phyloP scores from a whole-genome alignment of 92 coral and sea anemone genomes.

The Isaurus tuberculatus region DNA sequence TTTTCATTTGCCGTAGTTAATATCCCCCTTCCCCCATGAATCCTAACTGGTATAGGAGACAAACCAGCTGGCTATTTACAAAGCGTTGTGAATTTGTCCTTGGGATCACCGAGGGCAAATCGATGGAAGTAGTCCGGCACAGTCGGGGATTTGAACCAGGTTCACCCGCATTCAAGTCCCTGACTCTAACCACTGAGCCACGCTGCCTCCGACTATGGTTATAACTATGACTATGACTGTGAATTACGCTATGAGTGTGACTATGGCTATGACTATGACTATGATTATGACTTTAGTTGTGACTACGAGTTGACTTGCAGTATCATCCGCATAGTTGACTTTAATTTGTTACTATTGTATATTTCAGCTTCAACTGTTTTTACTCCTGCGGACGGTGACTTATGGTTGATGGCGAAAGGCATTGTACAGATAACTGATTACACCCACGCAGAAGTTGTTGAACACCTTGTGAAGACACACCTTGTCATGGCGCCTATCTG shows the following conservation, averaged over 20 bases:
- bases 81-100: no score
- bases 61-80: no score
- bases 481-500: constrained; percentile 78
- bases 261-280: neutral
- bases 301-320: neutral
- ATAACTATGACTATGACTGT: neutral
- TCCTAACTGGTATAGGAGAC: no score
- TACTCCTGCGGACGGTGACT: constrained; percentile 77
- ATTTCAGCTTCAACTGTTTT: constrained; percentile 68
- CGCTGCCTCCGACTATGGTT: no score
- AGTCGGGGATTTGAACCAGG: no score
- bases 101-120: no score
- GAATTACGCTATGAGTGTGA: neutral
- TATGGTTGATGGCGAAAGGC: constrained; percentile 79
- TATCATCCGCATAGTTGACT: neutral
- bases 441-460: constrained; percentile 63
- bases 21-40: no score
- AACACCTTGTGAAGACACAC: constrained; percentile 77
- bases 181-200: no score
- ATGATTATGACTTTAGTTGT: neutral
- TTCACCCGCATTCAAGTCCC: no score
- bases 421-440: constrained; percentile 77
- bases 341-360: neutral
- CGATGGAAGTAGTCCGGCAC: no score
- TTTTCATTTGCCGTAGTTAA: no score